phyloP scores from a whole-genome alignment of 2,888 invertebrate genomes.

The Lithosia quadra region DNA sequence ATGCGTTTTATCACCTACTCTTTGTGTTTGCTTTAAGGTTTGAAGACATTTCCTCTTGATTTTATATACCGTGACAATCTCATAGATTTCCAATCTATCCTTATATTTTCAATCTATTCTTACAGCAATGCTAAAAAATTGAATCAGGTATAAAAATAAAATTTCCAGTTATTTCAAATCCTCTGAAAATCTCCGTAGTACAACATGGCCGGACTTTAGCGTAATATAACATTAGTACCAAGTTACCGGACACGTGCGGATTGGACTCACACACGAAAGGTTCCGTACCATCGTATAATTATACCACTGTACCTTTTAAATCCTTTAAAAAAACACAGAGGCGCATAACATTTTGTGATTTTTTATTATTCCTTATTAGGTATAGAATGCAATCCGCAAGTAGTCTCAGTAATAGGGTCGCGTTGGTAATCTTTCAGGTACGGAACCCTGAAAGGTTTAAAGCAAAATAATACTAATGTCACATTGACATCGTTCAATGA shows the following conservation, averaged over 20 bases:
- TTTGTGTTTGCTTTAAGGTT: background rate
- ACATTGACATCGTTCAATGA: slow-evolving; percentile 19
- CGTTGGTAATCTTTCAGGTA: background rate
- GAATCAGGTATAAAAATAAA: slow-evolving; percentile 47
- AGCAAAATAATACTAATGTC: slow-evolving; percentile 23
- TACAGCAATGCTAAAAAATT: slow-evolving; percentile 43
- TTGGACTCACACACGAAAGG: too few relatives aligned
- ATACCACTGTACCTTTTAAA: too few relatives aligned
- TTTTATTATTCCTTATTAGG: too few relatives aligned
- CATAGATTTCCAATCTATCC: slow-evolving; percentile 60
- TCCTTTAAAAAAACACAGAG: too few relatives aligned
- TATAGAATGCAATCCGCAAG: too few relatives aligned
- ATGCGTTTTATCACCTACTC: background rate
- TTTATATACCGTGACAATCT: slow-evolving; percentile 48
- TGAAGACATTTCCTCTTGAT: background rate
- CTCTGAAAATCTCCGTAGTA: background rate
- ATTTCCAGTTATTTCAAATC: slow-evolving; percentile 17
- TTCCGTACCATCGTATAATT: too few relatives aligned
- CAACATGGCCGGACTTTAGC: background rate
- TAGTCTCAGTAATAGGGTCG: background rate
- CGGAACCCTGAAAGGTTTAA: too few relatives aligned
- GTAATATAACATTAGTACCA: slow-evolving; percentile 24
- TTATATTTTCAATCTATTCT: slow-evolving; percentile 59
- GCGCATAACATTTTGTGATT: too few relatives aligned
- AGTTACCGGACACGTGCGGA: background rate